Base-by-base conservation (phyloP, 2,888 invertebrate species). In the Crepidodera aurea region DNA sequence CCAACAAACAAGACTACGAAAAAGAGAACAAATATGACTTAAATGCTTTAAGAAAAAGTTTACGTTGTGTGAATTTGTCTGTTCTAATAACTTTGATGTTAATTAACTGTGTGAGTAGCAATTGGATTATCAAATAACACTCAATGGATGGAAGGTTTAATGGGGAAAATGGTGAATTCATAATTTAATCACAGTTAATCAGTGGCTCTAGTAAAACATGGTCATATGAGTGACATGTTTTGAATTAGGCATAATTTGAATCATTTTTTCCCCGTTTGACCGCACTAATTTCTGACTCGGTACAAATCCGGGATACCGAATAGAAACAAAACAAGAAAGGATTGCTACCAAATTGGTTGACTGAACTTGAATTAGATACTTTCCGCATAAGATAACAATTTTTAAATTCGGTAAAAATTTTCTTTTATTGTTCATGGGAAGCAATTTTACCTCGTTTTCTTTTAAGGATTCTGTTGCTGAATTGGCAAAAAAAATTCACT, bases 251-350 rank as follows among this genome's bases (percentile, higher is more conserved):
- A 25, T 22, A 12, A 46, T 46, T 46, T 4, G 46, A 46, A 46
- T 25, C 46, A 46, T 46, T 46, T 22, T 46, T 12, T 25, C 25
- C 22, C 46, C 12, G 6, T 46, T 46, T 46, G 25, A 25, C 46
- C 22, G 25, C 46, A 25, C 12, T 46, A 46, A 46, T 46, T 46
- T 42, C 18, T 18, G 42, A 16, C 22, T 46, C 46, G 19, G 12
- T 16, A 13, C 7, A 8, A 22, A 46, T 8, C 10, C 46, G 19
- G n/a, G 10, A 22, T 22, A n/a, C 25, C 7, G 46, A 37, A 37
- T 37, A 37, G 37, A 37, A 37, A 37, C 37, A 37, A 37, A 37
- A 37, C 46, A 46, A 46, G 46, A n/a, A 46, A 22, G 25, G 46
- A 16, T 46, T 19, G 22, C 25, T 19, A 19, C 46, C 16, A 46